These are phyloP conservation scores for Alaudala cheleensis DNA, from an alignment of 2,113 vertebrate species.

Conservation along the genomic window DNA sequence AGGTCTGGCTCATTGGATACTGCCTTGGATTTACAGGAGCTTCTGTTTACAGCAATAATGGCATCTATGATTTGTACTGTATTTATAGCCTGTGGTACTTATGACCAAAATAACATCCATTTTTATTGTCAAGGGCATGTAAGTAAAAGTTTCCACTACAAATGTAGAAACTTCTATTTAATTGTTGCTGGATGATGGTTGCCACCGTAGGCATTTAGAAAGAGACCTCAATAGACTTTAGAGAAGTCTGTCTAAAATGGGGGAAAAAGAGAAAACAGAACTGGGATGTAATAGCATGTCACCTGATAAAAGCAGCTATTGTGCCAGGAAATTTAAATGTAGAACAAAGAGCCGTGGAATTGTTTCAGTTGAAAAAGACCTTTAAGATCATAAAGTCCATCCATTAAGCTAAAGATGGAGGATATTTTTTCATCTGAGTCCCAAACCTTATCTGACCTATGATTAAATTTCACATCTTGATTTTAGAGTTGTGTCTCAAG, in stretches of 20 bases:
- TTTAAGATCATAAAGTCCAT: not conserved
- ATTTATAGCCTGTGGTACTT: not conserved
- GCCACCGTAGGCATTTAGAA: not conserved
- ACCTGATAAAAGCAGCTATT: not conserved
- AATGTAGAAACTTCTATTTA: not conserved
- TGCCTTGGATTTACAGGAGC: not conserved
- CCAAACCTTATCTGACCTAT: not conserved
- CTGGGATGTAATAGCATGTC: not conserved
- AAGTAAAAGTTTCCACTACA: not conserved
- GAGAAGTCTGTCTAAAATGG: not conserved
- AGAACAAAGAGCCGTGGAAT: not conserved
- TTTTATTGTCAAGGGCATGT: not conserved
- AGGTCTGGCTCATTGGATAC: not conserved
- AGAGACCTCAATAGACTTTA: not conserved
- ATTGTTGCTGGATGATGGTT: not conserved
- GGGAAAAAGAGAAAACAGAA: not conserved
- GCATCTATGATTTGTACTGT: not conserved
- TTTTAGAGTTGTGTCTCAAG: not conserved
- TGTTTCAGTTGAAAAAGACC: not conserved
- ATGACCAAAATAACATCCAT: not conserved
- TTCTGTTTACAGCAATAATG: not conserved
- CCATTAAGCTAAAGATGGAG: not conserved
- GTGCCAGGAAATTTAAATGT: not conserved
- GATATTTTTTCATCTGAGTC: not conserved
- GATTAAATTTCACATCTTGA: not conserved